Evolutionary conservation across 1,140 invertebrate species (phyloP).

Genomic region (Brachionus plicatilis): DNA sequence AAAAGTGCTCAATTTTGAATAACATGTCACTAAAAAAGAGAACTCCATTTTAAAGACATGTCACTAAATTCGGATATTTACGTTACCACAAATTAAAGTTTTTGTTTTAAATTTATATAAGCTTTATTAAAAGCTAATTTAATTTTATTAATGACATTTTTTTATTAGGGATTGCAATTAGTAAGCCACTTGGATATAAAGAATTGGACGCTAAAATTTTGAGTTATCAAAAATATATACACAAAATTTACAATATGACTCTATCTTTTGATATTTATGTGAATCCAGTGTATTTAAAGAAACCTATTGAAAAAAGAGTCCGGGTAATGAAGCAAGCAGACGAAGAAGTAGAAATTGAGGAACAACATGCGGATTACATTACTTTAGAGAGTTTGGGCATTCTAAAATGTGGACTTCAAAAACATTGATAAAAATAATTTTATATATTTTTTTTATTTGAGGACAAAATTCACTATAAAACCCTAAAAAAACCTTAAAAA

Average conservation of each 20-base stretch:
- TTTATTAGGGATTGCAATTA: not conserved
- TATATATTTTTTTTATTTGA: no score
- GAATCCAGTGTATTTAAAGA: not conserved
- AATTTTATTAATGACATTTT: not conserved
- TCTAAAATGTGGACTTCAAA: not conserved
- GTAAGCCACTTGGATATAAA: not conserved
- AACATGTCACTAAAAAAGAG: no score
- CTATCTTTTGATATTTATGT: not conserved
- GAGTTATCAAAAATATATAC: not conserved
- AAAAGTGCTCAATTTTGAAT: no score
- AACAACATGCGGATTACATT: not conserved
- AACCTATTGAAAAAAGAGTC: not conserved
- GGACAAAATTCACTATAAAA: no score
- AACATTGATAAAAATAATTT: not conserved
- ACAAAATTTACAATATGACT: not conserved
- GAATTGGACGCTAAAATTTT: not conserved
- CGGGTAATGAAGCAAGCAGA: not conserved
- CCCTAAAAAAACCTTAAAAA: no score
- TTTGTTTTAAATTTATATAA: not conserved
- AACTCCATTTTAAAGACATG: no score
- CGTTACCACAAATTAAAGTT: not conserved
- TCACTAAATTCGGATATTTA: no score
- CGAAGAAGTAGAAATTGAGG: not conserved
- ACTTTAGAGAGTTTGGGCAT: not conserved
- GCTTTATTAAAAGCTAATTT: not conserved